Evolutionary conservation across 2,113 vertebrate genomes (phyloP), one percentile per base, ranked within the genome.

Genomic region (Pterophyllum scalare): DNA sequence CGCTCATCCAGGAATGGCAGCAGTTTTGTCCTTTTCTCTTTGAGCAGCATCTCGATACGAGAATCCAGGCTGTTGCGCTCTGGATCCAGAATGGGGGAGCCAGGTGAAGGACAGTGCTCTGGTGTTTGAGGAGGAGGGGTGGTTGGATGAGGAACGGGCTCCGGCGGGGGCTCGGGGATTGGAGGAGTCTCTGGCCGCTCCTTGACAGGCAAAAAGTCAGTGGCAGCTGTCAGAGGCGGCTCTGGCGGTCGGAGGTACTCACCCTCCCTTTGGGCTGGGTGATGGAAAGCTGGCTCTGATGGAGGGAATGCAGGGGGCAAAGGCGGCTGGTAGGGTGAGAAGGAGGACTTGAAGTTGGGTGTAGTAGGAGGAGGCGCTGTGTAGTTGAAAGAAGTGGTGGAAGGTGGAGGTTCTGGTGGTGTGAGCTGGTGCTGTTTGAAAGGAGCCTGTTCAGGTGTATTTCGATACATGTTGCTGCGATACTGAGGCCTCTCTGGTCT

Each of bases 51-150:
- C 94, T 98, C 98, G 24, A 99, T 99, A 79, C 98, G 97, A 0
- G 98, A 99, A 91, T 99, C 98, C 93, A 99, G 95, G 94, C 98
- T 99, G 93, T 99, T 97, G 13, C 96, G 98, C 94, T 98, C 97
- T 0, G 96, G 93, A 82, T 98, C 98, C 79, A 96, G 95, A 0
- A 96, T 95, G 3, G 97, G 97, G 0, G 97, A 97, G 83, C 96
- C 97, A 0, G 98, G 97, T 3, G 98, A 98, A 54, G 97, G 96
- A 0, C 97, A 97, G 82, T 92, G 96, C 82, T 98, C 97, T 0
- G 97, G 97, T 1, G 97, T 98, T 83, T 95, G 95, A 7, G 92
- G 87, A 1, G 97, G 96, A 75, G 97, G 95, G 0, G 96, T 93
- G 61, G 92, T 85, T 2, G 95, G 94, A 58, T 92, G 97, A 0